Base-by-base conservation (phyloP, 1,140 invertebrate genomes). In the Anoplolepis gracilipes region DNA sequence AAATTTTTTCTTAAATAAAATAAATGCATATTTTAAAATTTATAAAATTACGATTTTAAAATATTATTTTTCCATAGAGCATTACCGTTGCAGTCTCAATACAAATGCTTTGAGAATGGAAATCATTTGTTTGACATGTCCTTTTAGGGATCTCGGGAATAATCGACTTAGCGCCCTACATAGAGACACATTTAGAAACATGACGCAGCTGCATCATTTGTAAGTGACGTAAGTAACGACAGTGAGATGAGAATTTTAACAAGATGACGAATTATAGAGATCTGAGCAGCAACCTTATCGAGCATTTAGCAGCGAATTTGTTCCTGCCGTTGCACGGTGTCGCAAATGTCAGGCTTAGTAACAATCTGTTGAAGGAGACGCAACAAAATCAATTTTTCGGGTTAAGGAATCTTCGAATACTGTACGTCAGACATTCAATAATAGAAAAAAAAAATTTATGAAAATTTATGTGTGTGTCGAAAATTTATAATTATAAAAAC, bases 281-380 rank as follows among this genome's bases (percentile, higher is more conserved):
- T 92, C 93, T 98, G 84, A 97, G 97, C 77, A 96, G 97, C 90
- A 98, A 98, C 92, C 94, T 96, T 65, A 95, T 98, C 5, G 97
- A 98, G 90, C 97, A 97, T 92, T 93, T 98, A 30, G 97, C 97
- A 1, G 94, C 96, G 8, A 96, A 96, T 84, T 95, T 98, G 81
- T 98, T 98, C 79, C 96, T 97, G 86, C 96, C 97, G 53, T 93
- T 98, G 76, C 96, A 97, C 65, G 97, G 96, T 90, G 94, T 97
- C 6, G 95, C 96, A 42, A 97, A 97, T 92, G 90, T 98, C 96
- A 96, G 97, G 84, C 92, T 98, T n/a, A 97, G 97, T 91, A 96
- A 96, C 90, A 98, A 98, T 92, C 94, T 96, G 61, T 89, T 98
- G 61, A 96, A 97, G 91, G 96, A 97, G 89, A 94, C 98, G 13